A percentile compares a stretch with the other conserved stretches of the same genome.
Evolutionary conservation across 2,888 invertebrate species (phyloP).

Genomic region (Lissonota sp.): DNA sequence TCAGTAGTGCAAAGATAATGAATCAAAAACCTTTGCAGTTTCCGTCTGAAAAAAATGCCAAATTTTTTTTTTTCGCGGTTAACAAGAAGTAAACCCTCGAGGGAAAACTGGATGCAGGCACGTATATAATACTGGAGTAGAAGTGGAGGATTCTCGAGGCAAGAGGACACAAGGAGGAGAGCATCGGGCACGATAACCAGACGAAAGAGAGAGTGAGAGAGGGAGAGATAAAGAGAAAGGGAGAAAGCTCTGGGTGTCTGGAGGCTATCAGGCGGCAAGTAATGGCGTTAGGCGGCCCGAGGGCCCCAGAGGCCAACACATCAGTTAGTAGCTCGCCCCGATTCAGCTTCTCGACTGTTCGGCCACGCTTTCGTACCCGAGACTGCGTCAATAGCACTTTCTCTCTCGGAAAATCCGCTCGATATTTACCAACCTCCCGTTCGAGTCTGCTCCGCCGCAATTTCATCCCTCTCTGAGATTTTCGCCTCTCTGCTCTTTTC

Average conservation of each 20-base stretch:
- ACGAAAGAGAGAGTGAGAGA: slow-evolving; percentile 15
- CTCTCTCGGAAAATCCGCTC: slow-evolving; percentile 54
- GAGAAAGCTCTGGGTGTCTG: slow-evolving; percentile 69
- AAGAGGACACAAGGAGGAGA: slow-evolving; percentile 24
- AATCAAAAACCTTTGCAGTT: no score
- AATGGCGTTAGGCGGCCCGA: slow-evolving; percentile 75
- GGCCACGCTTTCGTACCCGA: slow-evolving; percentile 66
- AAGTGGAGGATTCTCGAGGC: slow-evolving; percentile 33
- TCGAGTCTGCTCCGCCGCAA: slow-evolving; percentile 27
- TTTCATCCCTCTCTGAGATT: slow-evolving; percentile 29
- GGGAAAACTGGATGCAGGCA: slow-evolving; percentile 2
- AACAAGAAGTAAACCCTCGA: no score
- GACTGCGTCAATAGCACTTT: slow-evolving; percentile 31
- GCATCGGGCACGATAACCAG: slow-evolving; percentile 44
- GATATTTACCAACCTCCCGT: slow-evolving; percentile 68
- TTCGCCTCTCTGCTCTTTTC: slow-evolving; percentile 40
- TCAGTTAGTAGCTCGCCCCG: slow-evolving; percentile 73
- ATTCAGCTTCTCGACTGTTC: slow-evolving; percentile 62
- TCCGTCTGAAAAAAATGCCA: no score
- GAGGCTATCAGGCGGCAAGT: slow-evolving; percentile 76
- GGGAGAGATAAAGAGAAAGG: slow-evolving; percentile 21
- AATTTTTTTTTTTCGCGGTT: no score
- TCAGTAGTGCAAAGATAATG: no score
- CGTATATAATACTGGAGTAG: slow-evolving; percentile 28
- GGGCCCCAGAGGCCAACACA: slow-evolving; percentile 75